Evolutionary conservation across 2,797 vertebrate species (phyloP).

Genomic region (Paguma larvata): DNA sequence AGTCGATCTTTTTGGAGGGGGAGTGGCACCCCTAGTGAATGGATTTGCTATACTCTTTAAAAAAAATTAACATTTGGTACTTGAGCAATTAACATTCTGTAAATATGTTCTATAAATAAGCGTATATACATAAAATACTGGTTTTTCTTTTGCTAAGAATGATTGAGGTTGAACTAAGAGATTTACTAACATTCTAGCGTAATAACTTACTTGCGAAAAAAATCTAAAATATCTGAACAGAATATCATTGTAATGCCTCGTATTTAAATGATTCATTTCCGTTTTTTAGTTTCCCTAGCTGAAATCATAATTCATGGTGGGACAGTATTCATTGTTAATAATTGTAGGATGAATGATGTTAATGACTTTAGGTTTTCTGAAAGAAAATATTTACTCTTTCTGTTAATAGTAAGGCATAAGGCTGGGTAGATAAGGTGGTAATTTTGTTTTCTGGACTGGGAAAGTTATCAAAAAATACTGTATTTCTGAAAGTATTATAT

Average conservation of each 20-base stretch:
- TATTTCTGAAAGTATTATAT: constrained; percentile 34
- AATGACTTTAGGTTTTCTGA: constrained; percentile 38
- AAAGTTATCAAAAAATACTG: background rate
- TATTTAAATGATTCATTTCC: constrained; percentile 54
- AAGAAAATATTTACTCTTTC: constrained; percentile 32
- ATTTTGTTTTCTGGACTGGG: constrained; percentile 47
- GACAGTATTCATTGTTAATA: constrained; percentile 46
- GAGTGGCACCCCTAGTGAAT: background rate
- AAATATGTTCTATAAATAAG: background rate
- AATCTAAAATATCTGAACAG: constrained; percentile 14
- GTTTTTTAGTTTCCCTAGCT: background rate
- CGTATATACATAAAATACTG: constrained; percentile 53
- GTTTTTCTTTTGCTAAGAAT: constrained; percentile 41
- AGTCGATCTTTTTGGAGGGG: background rate
- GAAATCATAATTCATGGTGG: background rate
- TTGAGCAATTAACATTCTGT: constrained; percentile 47
- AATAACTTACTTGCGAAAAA: constrained; percentile 41
- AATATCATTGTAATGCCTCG: constrained; percentile 10
- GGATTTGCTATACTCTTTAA: constrained; percentile 35
- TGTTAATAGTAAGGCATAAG: constrained; percentile 24
- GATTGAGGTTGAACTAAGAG: constrained; percentile 52
- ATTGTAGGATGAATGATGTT: background rate
- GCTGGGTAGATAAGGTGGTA: background rate
- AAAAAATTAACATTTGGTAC: constrained; percentile 2
- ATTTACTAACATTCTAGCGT: constrained; percentile 47